These are phyloP conservation scores for Euwallacea fornicatus DNA, from an alignment of 1,140 invertebrate species.

Conservation along the genomic window DNA sequence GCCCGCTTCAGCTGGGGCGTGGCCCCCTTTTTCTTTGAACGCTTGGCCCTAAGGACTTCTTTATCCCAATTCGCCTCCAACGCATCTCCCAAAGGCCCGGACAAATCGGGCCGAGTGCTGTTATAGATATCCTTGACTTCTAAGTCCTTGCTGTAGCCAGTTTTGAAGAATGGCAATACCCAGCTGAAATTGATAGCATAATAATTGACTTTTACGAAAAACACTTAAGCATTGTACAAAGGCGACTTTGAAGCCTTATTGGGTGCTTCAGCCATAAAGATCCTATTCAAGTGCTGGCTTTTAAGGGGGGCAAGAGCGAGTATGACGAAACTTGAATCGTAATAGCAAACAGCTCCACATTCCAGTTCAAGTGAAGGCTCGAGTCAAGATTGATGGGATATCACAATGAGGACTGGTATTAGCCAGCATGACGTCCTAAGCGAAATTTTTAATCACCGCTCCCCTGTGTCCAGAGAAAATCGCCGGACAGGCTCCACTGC, in stretches of 20 bases:
- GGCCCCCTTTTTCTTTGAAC: conserved; percentile 22
- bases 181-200: conserved; percentile 52
- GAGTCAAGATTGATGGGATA: no score
- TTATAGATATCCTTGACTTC: conserved; percentile 69
- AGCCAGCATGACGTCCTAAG: no score
- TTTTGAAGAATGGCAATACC: conserved; percentile 60
- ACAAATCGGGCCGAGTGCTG: conserved; percentile 32
- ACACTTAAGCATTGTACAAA: not conserved
- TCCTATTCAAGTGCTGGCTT: no score
- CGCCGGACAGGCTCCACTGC: no score
- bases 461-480: no score
- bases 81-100: conserved; percentile 57
- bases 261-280: not conserved
- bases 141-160: conserved; percentile 60
- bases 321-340: no score
- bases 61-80: conserved; percentile 63
- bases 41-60: conserved; percentile 53
- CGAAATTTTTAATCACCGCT: no score
- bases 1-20: conserved; percentile 46
- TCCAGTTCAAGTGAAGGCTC: no score
- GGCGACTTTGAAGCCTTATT: not conserved
- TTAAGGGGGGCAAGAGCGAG: no score
- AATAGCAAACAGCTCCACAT: no score
- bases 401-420: no score
- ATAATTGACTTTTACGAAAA: not conserved